Evolutionary conservation across 2,113 vertebrate genomes (phyloP).

Genomic region (Anarhynchus alexandrinus): DNA sequence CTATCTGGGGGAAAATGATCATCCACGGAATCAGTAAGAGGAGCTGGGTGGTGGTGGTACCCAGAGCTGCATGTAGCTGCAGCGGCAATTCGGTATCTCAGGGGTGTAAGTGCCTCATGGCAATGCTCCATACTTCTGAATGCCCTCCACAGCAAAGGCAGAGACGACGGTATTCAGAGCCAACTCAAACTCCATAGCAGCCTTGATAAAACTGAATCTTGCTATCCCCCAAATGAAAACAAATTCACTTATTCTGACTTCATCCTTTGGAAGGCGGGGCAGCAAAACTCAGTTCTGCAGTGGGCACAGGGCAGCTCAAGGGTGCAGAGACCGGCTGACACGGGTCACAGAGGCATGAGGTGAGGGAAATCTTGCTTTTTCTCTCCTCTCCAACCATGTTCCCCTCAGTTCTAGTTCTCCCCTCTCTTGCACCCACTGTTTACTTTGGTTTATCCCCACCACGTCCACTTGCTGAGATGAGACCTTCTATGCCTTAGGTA

Average conservation of each 20-base stretch:
- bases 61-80: neutral
- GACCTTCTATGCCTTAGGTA: neutral
- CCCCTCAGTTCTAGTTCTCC: neutral
- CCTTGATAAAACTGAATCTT: neutral
- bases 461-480: neutral
- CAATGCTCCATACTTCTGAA: neutral
- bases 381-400: neutral
- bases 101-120: neutral
- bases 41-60: neutral
- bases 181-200: constrained; percentile 7
- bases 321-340: neutral
- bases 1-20: neutral
- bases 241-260: constrained; percentile 33
- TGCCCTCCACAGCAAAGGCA: neutral
- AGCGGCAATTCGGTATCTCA: neutral
- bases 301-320: neutral
- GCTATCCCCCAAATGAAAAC: neutral
- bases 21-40: neutral
- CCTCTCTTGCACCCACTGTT: neutral
- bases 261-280: neutral
- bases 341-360: neutral
- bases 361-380: neutral
- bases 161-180: neutral
- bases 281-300: neutral
- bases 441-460: neutral